Evolutionary conservation across 53 echinoderm and acorn worm species (phyloP).

Genomic region (Luidia sarsii): DNA sequence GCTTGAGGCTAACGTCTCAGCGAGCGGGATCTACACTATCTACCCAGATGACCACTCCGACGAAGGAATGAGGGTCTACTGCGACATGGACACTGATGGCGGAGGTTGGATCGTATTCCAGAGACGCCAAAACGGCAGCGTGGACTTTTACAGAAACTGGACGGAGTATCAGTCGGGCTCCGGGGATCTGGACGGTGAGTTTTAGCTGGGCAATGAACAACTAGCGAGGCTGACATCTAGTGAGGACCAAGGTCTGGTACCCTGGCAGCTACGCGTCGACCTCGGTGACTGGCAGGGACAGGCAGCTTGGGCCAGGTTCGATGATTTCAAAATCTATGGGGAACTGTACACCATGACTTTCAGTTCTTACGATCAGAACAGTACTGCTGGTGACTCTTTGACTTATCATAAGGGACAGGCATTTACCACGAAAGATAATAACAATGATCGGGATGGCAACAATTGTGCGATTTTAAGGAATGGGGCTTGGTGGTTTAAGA

Average conservation of each 20-base stretch:
- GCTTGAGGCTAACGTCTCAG: neutral
- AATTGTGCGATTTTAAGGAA: neutral
- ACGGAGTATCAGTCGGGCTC: slow-evolving; percentile 31
- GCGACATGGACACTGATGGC: slow-evolving; percentile 36
- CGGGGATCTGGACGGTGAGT: neutral
- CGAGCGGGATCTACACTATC: slow-evolving; percentile 24
- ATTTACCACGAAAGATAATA: neutral
- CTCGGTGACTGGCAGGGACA: neutral
- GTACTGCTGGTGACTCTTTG: neutral
- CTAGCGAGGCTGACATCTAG: no score
- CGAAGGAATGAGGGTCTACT: neutral
- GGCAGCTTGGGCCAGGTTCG: neutral
- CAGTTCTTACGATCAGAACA: neutral
- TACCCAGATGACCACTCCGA: neutral
- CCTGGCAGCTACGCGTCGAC: no score
- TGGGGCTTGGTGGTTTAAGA: neutral
- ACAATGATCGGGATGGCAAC: neutral
- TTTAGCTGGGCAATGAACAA: no score
- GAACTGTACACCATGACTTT: neutral
- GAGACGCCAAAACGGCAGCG: slow-evolving; percentile 35
- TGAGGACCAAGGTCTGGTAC: no score
- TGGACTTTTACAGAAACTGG: slow-evolving; percentile 38
- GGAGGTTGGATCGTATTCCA: slow-evolving; percentile 53
- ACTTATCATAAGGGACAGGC: neutral
- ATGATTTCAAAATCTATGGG: neutral